Base-by-base conservation (phyloP, 37 sponge, comb jelly and placozoan species). In the Agelas oroides region DNA sequence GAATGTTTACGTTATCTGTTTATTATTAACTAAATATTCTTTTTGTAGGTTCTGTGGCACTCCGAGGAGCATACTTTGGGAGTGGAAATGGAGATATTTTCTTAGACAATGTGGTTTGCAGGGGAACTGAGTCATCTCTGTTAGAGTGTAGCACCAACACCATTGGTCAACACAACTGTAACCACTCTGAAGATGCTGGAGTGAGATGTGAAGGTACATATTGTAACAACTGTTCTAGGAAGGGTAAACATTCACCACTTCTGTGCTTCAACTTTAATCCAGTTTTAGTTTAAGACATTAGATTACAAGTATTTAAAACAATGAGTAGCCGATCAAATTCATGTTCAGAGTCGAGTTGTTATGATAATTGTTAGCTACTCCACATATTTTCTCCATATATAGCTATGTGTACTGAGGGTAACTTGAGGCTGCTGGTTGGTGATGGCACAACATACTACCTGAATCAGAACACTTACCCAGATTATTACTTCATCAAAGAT, bases 101-200 rank as follows among this genome's bases (percentile, higher is more conserved):
- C 35, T 13, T 68, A 5, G 69, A 68, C 28, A 32, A 68, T 13
- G 34, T 68, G 69, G 28, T 19, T 2, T 68, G 69, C 69, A 68
- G 20, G 23, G 69, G 35, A 34, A 68, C 30, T 68, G 69, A 68
- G 5, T 18, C 19, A 20, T 30, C 19, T 28, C 32, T 68, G 35
- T 18, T 33, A 6, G 20, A 68, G 34, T 68, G 69, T 33, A 27
- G 5, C 34, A 30, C 20, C 18, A 33, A 32, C 46, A 3, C 46
- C 46, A 46, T 46, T 75, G 28, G 31, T 25, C n/a, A 24, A 24
- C 31, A 39, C 41, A 38, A 78, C 65, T 65, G 66, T 63, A 38
- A n/a, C 65, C 79, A 78, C 79, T 37, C 53, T 64, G 79, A 78
- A 31, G 79, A 78, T 63, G 75, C 75, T 30, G 57, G 75, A 35